Evolutionary conservation across 53 echinoderm and acorn worm species (phyloP).

Genomic region (Holothuria leucospilota): DNA sequence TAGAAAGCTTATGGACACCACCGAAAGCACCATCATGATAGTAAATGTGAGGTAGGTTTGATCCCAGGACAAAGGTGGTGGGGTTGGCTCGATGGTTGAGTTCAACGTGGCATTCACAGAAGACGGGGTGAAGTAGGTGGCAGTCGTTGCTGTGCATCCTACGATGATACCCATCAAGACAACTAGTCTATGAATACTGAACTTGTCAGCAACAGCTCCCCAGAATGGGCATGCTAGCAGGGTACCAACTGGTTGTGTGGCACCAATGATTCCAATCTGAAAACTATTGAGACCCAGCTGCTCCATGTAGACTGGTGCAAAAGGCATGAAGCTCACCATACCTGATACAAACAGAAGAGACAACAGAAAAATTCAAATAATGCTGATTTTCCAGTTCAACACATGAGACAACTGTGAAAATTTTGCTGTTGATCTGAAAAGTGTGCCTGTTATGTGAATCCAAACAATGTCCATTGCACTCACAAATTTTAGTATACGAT

Average conservation of each 20-base stretch:
- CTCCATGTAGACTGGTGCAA: conserved; percentile 89
- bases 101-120: conserved; percentile 4
- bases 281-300: conserved; percentile 78
- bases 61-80: conserved; percentile 24
- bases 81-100: conserved; percentile 1
- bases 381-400: neutral
- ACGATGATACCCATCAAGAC: conserved; percentile 48
- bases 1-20: conserved; percentile 10
- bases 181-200: conserved; percentile 73
- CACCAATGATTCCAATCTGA: conserved; percentile 85
- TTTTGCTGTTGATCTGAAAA: too few species aligned
- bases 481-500: too few species aligned
- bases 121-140: conserved; percentile 45
- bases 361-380: neutral
- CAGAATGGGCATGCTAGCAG: conserved; percentile 71
- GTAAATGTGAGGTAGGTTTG: conserved; percentile 21
- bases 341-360: conserved; percentile 62
- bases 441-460: too few species aligned
- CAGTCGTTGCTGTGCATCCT: conserved; percentile 2
- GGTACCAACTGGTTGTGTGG: conserved; percentile 75
- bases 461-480: too few species aligned
- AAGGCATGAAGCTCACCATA: conserved; percentile 76
- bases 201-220: conserved; percentile 89
- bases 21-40: conserved; percentile 16
- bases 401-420: neutral